Percentiles rank a stretch among this genome's conserved stretches.
Conservation (phyloP, 2,797 vertebrate genomes). For the Phrynocephalus forsythii region DNA sequence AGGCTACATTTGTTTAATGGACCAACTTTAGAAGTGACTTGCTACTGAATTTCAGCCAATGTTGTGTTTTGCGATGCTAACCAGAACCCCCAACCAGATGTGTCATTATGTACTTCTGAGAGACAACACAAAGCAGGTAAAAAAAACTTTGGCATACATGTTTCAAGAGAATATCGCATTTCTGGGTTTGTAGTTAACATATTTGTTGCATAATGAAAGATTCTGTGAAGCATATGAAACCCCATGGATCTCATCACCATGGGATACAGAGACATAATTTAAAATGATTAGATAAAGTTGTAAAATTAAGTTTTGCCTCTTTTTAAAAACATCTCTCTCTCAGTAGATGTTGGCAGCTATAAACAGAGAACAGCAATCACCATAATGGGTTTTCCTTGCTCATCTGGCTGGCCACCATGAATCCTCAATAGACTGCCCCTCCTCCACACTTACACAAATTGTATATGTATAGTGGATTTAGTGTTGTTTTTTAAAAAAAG, state of each 20-base stretch:
- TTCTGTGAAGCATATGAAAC: not conserved
- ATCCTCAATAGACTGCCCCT: not conserved
- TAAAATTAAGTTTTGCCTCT: not conserved
- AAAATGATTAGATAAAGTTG: not conserved
- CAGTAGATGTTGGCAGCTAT: not conserved
- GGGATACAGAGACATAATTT: not conserved
- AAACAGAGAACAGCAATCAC: not conserved
- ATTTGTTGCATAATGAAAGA: not conserved
- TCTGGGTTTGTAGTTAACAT: not conserved
- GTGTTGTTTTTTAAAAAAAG: not conserved
- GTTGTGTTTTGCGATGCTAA: not conserved
- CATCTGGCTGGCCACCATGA: not conserved
- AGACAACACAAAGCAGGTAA: not conserved
- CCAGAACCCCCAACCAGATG: too few relatives aligned
- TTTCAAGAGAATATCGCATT: not conserved
- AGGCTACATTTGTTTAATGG: too few relatives aligned
- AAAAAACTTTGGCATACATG: not conserved
- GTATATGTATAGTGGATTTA: not conserved
- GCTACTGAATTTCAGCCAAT: not conserved
- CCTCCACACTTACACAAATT: not conserved
- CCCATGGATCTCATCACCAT: not conserved
- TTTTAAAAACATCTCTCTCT: not conserved
- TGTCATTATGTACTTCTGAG: not conserved
- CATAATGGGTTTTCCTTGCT: not conserved
- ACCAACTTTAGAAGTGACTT: too few relatives aligned